Base-by-base conservation (phyloP, 2,888 invertebrate species). In the Luperina nickerlii region DNA sequence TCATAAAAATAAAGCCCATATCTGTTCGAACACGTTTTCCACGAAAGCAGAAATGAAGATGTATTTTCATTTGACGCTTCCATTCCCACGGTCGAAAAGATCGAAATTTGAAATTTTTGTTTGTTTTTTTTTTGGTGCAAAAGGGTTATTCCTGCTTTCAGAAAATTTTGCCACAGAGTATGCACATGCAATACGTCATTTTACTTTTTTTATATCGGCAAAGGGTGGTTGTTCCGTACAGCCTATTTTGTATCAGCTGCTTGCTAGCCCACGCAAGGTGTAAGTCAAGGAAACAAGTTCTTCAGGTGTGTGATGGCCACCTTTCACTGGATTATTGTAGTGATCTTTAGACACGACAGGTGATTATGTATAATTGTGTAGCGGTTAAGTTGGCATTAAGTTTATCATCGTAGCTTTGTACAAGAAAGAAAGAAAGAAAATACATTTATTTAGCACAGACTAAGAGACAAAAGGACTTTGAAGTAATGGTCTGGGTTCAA, bases 61-160 rank as follows among this genome's bases (percentile, higher is more conserved):
- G 86, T 78, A 78, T 72, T 85, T 78, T 69, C 82, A 78, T 80
- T 83, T 84, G 81, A 87, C 82, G 83, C 83, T 88, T 87, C 78
- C 88, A 88, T 89, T 89, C 89, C 89, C 89, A 89, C 89, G 89
- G 83, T 88, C 87, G 88, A 86, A 89, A 65, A 84, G 84, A 63
- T 83, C 83, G 79, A 84, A 88, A 83, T 83, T 85, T 83, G 76
- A 76, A 78, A 74, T 73, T 72, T 80, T 74, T 45, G 63, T 74
- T 75, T 65, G 45, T 76, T 85, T 79, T 81, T 51, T 51, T 76
- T 81, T 82, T 73, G 6, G 27, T 13, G 54, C 65, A 38, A 83
- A 83, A 74, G 84, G 62, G 73, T 83, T 69, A 48, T 75, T 81
- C 48, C 57, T 80, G 68, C 45, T 80, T 70, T 62, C n/a, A 51